Base-by-base conservation (phyloP, 2,797 vertebrate species). In the Tenualosa thibaudeaui region DNA sequence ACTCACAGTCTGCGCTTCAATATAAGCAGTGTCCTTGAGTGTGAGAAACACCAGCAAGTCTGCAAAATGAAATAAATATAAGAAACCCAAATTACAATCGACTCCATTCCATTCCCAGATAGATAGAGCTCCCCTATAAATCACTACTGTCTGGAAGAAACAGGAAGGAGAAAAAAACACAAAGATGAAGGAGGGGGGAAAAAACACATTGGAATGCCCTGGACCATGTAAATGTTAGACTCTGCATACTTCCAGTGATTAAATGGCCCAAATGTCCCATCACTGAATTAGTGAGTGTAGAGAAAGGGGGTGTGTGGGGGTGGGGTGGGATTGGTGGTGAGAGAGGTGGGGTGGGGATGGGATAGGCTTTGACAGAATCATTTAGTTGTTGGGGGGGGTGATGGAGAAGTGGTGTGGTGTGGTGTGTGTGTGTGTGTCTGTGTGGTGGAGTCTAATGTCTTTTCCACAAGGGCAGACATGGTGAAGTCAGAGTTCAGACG, bases 101-200 rank as follows among this genome's bases (percentile, higher is more conserved):
- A 90, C 87, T 91, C 86, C 50, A 87, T 90, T 91, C 92, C 91
- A 93, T 93, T 92, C 89, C 87, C 88, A 89, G 90, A 89, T 92
- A 92, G 92, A 92, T 88, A 87, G 91, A 89, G 93, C 91, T 93
- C 91, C 87, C 85, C 81, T 84, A 89, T 93, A 93, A 94, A 94
- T 94, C 90, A 93, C 82, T 83, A 54, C 87, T 3, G 71, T 84
- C 84, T 86, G 82, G 86, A 82, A 90, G 88, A 91, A 93, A 88
- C 85, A 53, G 31, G 82, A 19, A 37, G 58, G 86, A 82, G 78
- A 26, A 81, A 85, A 84, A 84, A 62, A 71, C 71, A 58, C 13
- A 83, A 15, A 60, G 43, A 84, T 7, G 46, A 46, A 46, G 46
- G 43, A 87, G 85, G 75, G 49, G 51, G 81, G 40, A 88, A 86